These are phyloP conservation scores for Orestias chungarensis DNA, from an alignment of 2,797 vertebrate species.

Conservation along the genomic window DNA sequence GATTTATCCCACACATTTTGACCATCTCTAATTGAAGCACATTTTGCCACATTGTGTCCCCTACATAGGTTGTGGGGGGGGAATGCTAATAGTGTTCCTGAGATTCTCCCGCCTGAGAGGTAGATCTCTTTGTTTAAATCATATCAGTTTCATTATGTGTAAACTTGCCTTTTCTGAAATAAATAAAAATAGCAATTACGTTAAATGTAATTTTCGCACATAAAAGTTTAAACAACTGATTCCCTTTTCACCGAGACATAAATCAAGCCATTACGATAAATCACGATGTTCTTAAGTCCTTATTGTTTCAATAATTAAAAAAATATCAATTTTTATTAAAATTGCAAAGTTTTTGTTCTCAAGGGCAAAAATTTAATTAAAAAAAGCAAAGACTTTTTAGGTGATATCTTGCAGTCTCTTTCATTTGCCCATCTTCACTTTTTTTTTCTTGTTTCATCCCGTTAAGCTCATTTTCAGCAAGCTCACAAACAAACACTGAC, in stretches of 20 bases:
- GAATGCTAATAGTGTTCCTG: neutral
- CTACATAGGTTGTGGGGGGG: neutral
- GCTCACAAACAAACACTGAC: conserved; percentile 15
- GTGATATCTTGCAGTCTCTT: neutral
- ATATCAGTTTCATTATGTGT: neutral
- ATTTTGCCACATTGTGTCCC: neutral
- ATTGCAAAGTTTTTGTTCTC: neutral
- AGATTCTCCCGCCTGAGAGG: neutral
- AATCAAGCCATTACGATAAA: neutral
- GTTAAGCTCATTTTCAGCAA: conserved; percentile 1
- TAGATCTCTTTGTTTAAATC: neutral
- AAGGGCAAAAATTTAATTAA: neutral
- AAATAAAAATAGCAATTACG: too few species aligned
- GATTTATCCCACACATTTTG: neutral
- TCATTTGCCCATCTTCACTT: conserved; percentile 1
- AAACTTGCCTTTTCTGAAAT: neutral
- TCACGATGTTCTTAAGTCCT: neutral
- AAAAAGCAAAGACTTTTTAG: neutral
- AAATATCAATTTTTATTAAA: too few species aligned
- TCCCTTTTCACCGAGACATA: too few species aligned
- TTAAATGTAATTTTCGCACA: too few species aligned
- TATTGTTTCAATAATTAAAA: too few species aligned
- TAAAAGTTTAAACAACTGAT: too few species aligned
- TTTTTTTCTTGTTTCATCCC: conserved; percentile 15
- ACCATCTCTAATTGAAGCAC: neutral